phyloP scores from a whole-genome alignment of 2,888 invertebrate species.

The Dynastes grantii region DNA sequence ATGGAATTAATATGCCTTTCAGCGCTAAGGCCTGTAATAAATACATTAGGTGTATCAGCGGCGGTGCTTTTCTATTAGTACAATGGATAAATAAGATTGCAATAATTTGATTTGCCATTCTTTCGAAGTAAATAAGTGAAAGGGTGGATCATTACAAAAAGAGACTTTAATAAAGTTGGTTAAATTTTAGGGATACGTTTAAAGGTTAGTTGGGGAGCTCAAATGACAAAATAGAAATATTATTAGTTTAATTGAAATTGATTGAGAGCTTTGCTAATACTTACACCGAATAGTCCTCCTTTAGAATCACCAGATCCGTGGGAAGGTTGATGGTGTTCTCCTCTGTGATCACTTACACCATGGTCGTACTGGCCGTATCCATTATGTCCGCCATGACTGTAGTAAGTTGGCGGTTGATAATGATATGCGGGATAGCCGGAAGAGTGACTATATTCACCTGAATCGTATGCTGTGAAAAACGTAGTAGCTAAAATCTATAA shows the following conservation, averaged over 20 bases:
- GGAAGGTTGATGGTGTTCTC: slow-evolving; percentile 5
- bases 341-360: slow-evolving; percentile 14
- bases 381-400: slow-evolving; percentile 26
- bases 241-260: background rate
- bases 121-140: background rate
- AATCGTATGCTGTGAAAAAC: slow-evolving; percentile 33
- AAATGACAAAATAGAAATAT: background rate
- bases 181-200: background rate
- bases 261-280: background rate
- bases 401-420: slow-evolving; percentile 20
- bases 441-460: slow-evolving; percentile 27
- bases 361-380: slow-evolving; percentile 19
- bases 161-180: background rate
- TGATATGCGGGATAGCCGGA: slow-evolving; percentile 5
- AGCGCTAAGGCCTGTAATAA: slow-evolving; percentile 74
- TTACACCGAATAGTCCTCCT: slow-evolving; percentile 38
- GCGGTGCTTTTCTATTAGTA: slow-evolving; percentile 1
- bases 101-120: slow-evolving; percentile 33
- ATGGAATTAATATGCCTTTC: slow-evolving; percentile 78
- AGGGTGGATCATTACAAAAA: background rate
- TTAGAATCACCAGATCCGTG: slow-evolving; percentile 25
- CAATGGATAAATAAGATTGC: slow-evolving; percentile 17
- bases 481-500: background rate
- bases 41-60: slow-evolving; percentile 35
- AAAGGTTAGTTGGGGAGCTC: background rate